Base-by-base conservation (phyloP, 2,888 invertebrate species). In the Drosophila picticornis region DNA sequence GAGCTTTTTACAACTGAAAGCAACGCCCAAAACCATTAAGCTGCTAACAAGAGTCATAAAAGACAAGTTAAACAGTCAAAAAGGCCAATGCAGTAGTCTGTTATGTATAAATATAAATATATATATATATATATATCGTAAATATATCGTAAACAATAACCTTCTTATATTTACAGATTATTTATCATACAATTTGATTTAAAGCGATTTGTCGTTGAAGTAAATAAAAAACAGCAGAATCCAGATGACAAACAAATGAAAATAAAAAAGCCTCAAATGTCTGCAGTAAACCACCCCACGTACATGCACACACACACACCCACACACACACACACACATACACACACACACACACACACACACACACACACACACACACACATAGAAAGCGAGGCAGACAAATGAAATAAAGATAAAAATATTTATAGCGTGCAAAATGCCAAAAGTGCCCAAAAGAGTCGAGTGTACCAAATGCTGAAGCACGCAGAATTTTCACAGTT, bases 371-470 rank as follows among this genome's bases (percentile, higher is more conserved):
- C 40, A 73, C 70, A 80, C 9, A 31, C n/a, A n/a, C 22, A 19
- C 13, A 79, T 66, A 48, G 68, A 55, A 57, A 51, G 13, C 16
- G 25, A 29, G 50, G 58, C 80, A 84, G 80, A 80, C 83, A 82
- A 83, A 74, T 73, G 62, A 83, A 85, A 83, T 77, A 76, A 84
- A 84, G 84, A 88, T 84, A 86, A 86, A 88, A 89, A 89, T 89
- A 88, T 88, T 88, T 88, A 89, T 88, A 89, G 81, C 88, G 88
- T 88, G 77, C 79, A 87, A 79, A 83, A 80, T 81, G 84, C 84
- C 83, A 77, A 80, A 72, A 80, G 81, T 69, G 51, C 68, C 61
- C 29, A 51, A 56, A 22, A 57, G 62, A 63, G 46, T 46, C 46
- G 46, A 46, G 46, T 25, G 51, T 43, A 61, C 46, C 57, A 57